These are phyloP conservation scores for Odontesthes bonariensis DNA, from an alignment of 2,113 vertebrate genomes.

Conservation along the genomic window DNA sequence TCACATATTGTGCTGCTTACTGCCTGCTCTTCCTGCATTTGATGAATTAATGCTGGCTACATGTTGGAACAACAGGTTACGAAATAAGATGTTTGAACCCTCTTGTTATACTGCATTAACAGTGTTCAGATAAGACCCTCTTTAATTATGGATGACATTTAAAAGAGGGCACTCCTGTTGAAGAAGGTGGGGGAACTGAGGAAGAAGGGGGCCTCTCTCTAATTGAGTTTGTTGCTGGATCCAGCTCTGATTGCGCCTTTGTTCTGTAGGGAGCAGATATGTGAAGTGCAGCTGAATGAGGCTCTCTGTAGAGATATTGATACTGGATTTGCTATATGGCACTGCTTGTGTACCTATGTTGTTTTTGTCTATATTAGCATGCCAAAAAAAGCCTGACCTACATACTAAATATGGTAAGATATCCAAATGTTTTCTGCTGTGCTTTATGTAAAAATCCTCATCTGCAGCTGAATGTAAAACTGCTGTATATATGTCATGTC, in stretches of 20 bases:
- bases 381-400: slow-evolving; percentile 6
- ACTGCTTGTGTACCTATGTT: slow-evolving; percentile 1
- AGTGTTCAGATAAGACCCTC: slow-evolving; percentile 68
- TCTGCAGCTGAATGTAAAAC: background rate
- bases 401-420: slow-evolving; percentile 29
- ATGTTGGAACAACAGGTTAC: slow-evolving; percentile 51
- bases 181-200: slow-evolving; percentile 65
- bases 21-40: slow-evolving; percentile 18
- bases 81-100: slow-evolving; percentile 61
- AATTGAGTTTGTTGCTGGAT: slow-evolving; percentile 81
- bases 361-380: slow-evolving; percentile 20
- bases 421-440: background rate
- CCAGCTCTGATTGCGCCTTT: slow-evolving; percentile 62
- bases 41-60: slow-evolving; percentile 46
- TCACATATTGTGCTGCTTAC: background rate
- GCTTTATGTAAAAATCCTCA: background rate
- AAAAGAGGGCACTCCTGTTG: slow-evolving; percentile 80
- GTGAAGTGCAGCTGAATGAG: slow-evolving; percentile 70
- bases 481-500: background rate
- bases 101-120: slow-evolving; percentile 76
- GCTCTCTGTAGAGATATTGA: slow-evolving; percentile 44
- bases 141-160: slow-evolving; percentile 85
- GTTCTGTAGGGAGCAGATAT: slow-evolving; percentile 53
- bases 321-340: slow-evolving; percentile 12
- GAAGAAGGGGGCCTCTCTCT: slow-evolving; percentile 73